phyloP scores from a whole-genome alignment of 2,113 vertebrate species.

The Rutilus rutilus region DNA sequence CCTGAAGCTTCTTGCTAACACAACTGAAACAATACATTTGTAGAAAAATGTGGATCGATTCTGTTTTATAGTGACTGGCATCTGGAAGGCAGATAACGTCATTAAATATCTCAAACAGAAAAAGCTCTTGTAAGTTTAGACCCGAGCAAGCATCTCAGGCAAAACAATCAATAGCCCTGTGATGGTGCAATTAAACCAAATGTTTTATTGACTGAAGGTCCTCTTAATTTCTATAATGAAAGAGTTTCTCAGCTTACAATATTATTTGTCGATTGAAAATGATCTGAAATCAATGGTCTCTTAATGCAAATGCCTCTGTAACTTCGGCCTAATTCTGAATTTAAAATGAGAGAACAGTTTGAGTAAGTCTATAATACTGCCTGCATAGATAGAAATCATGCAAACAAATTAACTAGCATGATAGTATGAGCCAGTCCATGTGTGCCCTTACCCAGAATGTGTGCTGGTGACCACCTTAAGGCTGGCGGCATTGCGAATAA shows the following conservation, averaged over 20 bases:
- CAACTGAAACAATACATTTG: background rate
- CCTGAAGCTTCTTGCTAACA: constrained; percentile 11
- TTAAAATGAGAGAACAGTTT: background rate
- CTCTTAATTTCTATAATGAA: constrained; percentile 63
- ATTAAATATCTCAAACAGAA: constrained; percentile 16
- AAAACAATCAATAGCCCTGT: constrained; percentile 58
- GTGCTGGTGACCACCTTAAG: constrained; percentile 94
- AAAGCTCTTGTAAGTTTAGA: background rate
- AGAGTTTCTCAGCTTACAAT: constrained; percentile 41
- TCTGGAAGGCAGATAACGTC: background rate
- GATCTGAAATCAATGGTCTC: constrained; percentile 13
- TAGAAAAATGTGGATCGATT: background rate
- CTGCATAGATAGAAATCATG: background rate
- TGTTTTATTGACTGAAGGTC: constrained; percentile 50
- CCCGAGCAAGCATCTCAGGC: constrained; percentile 35
- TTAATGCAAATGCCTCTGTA: constrained; percentile 5
- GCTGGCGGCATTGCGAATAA: constrained; percentile 97
- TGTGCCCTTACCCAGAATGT: constrained; percentile 87
- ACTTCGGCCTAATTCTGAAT: background rate
- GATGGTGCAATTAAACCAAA: constrained; percentile 42
- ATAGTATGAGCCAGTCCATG: background rate
- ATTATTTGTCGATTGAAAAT: constrained; percentile 24
- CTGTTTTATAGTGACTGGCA: background rate
- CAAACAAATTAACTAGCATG: constrained; percentile 5
- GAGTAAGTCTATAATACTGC: background rate